Base-by-base conservation (phyloP, 2,888 invertebrate genomes). In the Leptarthrus brevirostris region DNA sequence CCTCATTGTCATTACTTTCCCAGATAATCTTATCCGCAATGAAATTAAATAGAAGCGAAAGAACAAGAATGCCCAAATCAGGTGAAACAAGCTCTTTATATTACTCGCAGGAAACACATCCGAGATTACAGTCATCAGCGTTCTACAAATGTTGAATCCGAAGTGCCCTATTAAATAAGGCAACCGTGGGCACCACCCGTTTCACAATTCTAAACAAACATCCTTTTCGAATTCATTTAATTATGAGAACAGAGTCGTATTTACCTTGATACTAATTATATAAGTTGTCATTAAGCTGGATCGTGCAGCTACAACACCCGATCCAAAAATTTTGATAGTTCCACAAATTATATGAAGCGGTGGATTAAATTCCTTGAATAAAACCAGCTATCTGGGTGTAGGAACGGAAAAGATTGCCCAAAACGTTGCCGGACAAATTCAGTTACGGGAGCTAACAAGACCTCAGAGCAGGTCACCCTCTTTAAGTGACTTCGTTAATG, bases 401-500 rank as follows among this genome's bases (percentile, higher is more conserved):
- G 24, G 16, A 34, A 22, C 16, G 52, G 66, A 52, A 52, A 69
- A 69, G 49, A 49, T 69, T 30, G 30, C 34, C 69, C 49, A 10
- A 52, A 52, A 49, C 34, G 69, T 24, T 69, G 52, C 52, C 30
- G 69, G 52, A 52, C 20, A 69, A 69, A 69, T 52, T 69, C 69
- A 69, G 52, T 52, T 69, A 69, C 30, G 20, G 36, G 34, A 5
- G 12, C 49, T 69, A 49, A 69, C 49, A 52, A 52, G 52, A 69
- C 69, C 49, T 49, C 69, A 69, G 52, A 34, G 34, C 69, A 52
- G 52, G 69, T 49, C 34, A 52, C 52, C 69, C 69, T 61, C 69
- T 69, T 14, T 69, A 52, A 69, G 69, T 69, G 69, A 69, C 69
- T 69, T 69, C 69, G 69, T 69, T 69, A 69, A 69, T 69, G 69